Conservation (phyloP, 2,797 vertebrate genomes). For the Spinibarbus caldwelli region DNA sequence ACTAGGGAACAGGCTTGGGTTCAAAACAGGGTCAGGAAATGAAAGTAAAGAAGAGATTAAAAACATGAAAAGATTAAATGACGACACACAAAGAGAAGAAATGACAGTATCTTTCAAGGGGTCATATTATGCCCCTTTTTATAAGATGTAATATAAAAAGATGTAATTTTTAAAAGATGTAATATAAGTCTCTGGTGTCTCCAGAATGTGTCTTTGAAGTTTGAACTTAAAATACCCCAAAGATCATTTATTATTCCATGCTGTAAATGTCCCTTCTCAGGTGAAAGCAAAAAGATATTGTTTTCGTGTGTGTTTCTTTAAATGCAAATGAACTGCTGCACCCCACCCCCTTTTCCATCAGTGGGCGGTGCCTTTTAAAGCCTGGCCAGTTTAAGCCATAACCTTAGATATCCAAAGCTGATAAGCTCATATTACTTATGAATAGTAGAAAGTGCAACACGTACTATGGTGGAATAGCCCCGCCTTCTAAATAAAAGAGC, state of each 20-base stretch:
- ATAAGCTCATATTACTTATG: too few relatives aligned
- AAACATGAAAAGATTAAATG: conserved; percentile 38
- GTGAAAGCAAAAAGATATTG: neutral
- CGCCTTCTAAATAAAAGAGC: too few relatives aligned
- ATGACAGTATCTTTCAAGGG: neutral
- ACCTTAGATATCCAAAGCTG: too few relatives aligned
- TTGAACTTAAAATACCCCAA: neutral
- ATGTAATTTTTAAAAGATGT: neutral
- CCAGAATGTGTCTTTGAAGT: neutral
- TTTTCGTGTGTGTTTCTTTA: neutral
- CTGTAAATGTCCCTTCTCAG: neutral
- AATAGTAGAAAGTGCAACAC: too few relatives aligned
- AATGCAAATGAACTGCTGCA: too few relatives aligned
- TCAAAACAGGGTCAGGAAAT: conserved; percentile 42
- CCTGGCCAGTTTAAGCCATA: too few relatives aligned
- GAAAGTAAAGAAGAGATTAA: conserved; percentile 21
- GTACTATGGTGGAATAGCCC: too few relatives aligned
- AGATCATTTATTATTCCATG: neutral
- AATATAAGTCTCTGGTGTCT: neutral
- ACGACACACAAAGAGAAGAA: neutral
- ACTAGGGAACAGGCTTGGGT: conserved; percentile 36
- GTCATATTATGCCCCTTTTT: neutral
- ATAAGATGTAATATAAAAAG: neutral
- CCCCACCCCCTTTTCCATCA: too few relatives aligned
- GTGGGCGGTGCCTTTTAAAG: too few relatives aligned